Evolutionary conservation across 2,113 vertebrate genomes (phyloP).

Genomic region (Leucopternis melanops): DNA sequence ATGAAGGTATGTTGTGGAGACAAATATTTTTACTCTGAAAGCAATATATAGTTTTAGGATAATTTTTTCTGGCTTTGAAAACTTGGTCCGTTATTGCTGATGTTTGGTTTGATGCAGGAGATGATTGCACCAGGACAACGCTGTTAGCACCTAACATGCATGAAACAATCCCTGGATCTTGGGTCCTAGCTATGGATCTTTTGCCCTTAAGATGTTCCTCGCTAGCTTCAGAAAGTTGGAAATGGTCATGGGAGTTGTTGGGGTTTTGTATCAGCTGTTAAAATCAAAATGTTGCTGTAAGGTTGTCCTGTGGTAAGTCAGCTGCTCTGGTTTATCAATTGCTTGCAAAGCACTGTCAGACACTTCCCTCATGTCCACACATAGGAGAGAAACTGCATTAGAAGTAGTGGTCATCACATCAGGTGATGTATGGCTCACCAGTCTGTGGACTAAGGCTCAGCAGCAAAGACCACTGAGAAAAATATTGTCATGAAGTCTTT

Average conservation of each 20-base stretch:
- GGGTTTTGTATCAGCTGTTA: neutral
- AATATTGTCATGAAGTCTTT: neutral
- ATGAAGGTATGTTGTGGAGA: neutral
- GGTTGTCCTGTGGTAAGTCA: neutral
- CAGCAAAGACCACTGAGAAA: neutral
- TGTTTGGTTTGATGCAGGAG: neutral
- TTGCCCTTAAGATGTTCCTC: neutral
- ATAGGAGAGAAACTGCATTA: fast-evolving
- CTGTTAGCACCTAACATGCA: neutral
- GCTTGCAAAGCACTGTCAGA: neutral
- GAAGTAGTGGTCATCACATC: fast-evolving
- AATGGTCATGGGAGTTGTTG: neutral
- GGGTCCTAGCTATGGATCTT: neutral
- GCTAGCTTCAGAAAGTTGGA: neutral
- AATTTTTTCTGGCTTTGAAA: neutral
- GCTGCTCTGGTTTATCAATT: neutral
- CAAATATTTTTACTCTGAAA: neutral
- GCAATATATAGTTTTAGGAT: neutral
- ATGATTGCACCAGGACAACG: neutral
- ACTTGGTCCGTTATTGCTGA: fast-evolving
- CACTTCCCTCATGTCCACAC: fast-evolving
- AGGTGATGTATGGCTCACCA: fast-evolving
- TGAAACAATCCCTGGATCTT: neutral
- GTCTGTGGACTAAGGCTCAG: neutral
- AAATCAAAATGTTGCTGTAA: neutral